Base-by-base conservation (phyloP, 2,113 vertebrate genomes). In the Toxotes jaculatrix region DNA sequence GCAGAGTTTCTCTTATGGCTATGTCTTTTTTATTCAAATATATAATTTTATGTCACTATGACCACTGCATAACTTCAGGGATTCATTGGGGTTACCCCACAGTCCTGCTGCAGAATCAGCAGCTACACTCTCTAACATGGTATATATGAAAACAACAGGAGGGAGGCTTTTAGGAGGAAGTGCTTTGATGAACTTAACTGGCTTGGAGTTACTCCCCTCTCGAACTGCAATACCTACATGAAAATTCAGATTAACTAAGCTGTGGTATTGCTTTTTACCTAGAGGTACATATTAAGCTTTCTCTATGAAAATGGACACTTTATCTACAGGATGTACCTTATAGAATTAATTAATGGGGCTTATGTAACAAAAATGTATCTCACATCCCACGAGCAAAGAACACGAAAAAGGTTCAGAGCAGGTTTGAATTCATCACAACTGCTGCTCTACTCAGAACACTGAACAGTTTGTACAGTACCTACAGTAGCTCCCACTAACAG, bases 51-150 rank as follows among this genome's bases (percentile, higher is more conserved):
- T 34, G 34, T 59, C 17, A 57, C 55, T 16, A 4, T 36, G 23
- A 34, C 45, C 11, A 34, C 51, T 55, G 7, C 21, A 55, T 55
- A 21, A 23, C 42, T 31, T 47, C 8, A 40, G 61, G 47, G 31
- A 63, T 56, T 64, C 42, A 56, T 63, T n/a, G 12, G 42, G 31
- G 23, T 62, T 27, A 72, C 27, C 49, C 59, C 10, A 14, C 10
- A 56, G 49, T 4, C 7, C 32, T 64, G 40, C 34, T 83, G 53
- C 67, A 74, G 27, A 74, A 74, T 74, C 75, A 68, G 42, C 23
- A 64, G 40, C 27, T 59, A 47, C 14, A 13, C n/a, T 61, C 4
- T 56, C 36, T 74, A 47, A 63, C 16, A 36, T 21, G 21, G 23
- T 38, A 9, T 64, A 16, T 56, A 36, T 71, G 51, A 34, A 65